Percentiles rank a stretch among this genome's conserved stretches.
Evolutionary conservation across 2,797 vertebrate species (phyloP).

Genomic region (Paramormyrops hopkinsi): DNA sequence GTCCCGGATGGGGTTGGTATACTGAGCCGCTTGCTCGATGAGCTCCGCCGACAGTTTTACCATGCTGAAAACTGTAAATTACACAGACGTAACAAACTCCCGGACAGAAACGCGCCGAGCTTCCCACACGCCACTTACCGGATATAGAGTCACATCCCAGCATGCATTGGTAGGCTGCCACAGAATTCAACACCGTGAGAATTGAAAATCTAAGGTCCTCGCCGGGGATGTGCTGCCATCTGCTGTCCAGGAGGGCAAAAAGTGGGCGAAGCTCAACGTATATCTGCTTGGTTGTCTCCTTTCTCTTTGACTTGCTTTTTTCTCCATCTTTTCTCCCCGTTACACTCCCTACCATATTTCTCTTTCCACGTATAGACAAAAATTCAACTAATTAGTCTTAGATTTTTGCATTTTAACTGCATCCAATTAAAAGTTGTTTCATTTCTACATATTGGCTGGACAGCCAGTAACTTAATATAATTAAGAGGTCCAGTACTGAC

Average conservation of each 20-base stretch:
- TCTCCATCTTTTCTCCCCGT: background rate
- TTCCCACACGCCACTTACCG: constrained; percentile 36
- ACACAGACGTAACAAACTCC: background rate
- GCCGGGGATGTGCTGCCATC: background rate
- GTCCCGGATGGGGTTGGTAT: constrained; percentile 86
- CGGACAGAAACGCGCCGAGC: background rate
- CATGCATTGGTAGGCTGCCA: constrained; percentile 6
- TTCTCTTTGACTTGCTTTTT: background rate
- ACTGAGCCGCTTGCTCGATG: constrained; percentile 89
- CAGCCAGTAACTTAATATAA: background rate
- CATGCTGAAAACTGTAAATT: constrained; percentile 53
- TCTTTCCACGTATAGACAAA: background rate
- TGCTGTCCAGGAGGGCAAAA: background rate
- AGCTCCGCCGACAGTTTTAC: constrained; percentile 88
- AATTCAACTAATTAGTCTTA: background rate
- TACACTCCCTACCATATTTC: background rate
- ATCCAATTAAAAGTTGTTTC: background rate
- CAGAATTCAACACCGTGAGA: background rate
- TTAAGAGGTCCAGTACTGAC: background rate
- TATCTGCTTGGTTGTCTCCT: background rate
- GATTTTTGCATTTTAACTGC: background rate
- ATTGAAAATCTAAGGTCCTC: background rate
- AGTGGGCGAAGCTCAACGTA: background rate
- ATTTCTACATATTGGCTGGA: background rate
- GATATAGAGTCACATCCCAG: constrained; percentile 23